Conservation (phyloP, 2,113 vertebrate genomes). For the Mirza zaza region DNA sequence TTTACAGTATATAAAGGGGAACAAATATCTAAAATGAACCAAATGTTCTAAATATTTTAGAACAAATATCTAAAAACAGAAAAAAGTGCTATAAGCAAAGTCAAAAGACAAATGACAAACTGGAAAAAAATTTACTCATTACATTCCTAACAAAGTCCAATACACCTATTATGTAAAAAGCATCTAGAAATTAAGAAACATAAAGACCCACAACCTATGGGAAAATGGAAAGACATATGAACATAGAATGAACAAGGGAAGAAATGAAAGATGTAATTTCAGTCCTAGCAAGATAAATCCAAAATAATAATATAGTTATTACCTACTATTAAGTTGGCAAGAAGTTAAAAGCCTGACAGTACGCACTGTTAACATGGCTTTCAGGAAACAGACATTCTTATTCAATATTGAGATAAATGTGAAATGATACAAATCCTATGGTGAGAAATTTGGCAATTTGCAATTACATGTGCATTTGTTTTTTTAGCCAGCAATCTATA, state of each 20-base stretch:
- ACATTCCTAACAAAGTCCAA: not conserved
- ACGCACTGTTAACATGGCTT: not conserved
- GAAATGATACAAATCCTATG: not conserved
- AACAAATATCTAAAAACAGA: too few relatives aligned
- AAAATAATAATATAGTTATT: not conserved
- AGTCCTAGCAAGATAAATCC: not conserved
- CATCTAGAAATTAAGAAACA: not conserved
- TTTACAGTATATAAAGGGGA: not conserved
- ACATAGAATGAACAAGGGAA: not conserved
- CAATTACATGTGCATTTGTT: not conserved
- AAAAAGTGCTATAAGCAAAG: not conserved
- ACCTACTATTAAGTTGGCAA: not conserved
- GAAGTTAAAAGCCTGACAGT: not conserved
- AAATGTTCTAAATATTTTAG: not conserved
- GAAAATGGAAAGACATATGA: not conserved
- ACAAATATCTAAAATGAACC: not conserved
- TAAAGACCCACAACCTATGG: not conserved
- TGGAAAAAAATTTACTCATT: not conserved
- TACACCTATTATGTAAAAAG: not conserved
- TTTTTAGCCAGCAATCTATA: not conserved
- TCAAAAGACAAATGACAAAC: not conserved
- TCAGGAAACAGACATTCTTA: not conserved
- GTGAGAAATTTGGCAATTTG: not conserved
- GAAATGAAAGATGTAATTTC: not conserved
- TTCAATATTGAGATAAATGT: not conserved